Conservation (phyloP, 2,113 vertebrate genomes). For the Corvus moneduloides region DNA sequence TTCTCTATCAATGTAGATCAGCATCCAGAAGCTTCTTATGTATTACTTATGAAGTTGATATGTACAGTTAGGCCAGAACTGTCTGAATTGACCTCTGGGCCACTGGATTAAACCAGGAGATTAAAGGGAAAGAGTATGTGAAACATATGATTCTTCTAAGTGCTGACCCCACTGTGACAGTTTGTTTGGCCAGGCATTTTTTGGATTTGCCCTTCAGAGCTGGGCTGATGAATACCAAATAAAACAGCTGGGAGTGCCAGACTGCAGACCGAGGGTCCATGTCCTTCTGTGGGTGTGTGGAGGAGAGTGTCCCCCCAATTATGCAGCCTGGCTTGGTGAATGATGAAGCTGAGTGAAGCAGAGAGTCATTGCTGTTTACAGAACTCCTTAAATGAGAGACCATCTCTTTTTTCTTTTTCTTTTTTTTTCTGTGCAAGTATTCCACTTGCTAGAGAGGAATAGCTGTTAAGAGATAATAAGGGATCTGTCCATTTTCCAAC, state of each 20-base stretch:
- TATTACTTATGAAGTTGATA: slow-evolving; percentile 25
- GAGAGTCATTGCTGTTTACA: background rate
- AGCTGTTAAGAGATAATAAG: slow-evolving; percentile 16
- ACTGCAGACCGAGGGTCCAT: background rate
- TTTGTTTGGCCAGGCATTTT: slow-evolving; percentile 39
- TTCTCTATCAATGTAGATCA: slow-evolving; percentile 46
- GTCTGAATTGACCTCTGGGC: slow-evolving; percentile 39
- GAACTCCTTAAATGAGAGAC: slow-evolving; percentile 15
- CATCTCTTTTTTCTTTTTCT: background rate
- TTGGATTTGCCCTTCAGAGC: slow-evolving; percentile 23
- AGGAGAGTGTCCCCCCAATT: background rate
- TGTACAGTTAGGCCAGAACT: slow-evolving; percentile 4
- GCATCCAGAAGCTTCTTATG: slow-evolving; percentile 36
- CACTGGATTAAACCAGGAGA: slow-evolving; percentile 19
- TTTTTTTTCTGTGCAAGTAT: background rate
- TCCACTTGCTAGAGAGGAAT: background rate
- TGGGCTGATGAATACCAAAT: slow-evolving; percentile 17
- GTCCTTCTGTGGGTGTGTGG: background rate
- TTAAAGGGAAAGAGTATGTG: background rate
- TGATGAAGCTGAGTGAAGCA: background rate
- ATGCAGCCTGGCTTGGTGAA: background rate
- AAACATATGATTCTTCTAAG: background rate
- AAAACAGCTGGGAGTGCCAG: background rate
- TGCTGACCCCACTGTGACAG: background rate
- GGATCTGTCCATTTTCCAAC: background rate